These are phyloP conservation scores for Spilarctia lutea DNA, from an alignment of 2,888 invertebrate genomes.

Conservation along the genomic window DNA sequence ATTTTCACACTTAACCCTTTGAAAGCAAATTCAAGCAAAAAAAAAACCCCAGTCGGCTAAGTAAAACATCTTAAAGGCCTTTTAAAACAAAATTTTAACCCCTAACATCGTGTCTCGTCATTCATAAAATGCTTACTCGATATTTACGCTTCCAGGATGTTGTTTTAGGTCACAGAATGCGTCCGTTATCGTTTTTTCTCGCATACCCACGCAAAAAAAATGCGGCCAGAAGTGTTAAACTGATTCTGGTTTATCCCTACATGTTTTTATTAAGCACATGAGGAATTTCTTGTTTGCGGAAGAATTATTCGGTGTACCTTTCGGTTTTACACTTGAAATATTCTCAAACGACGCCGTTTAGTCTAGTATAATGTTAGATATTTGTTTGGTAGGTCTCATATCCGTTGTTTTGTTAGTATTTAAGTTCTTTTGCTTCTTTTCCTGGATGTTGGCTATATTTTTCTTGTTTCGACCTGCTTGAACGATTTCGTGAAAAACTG, in stretches of 20 bases:
- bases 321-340: background rate
- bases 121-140: constrained; percentile 33
- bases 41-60: background rate
- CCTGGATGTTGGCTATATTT: background rate
- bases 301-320: background rate
- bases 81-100: constrained; percentile 3
- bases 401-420: background rate
- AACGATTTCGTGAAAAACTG: too few relatives aligned
- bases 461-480: background rate
- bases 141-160: constrained; percentile 45
- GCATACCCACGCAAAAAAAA: constrained; percentile 20
- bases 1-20: background rate
- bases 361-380: background rate
- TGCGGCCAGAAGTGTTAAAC: constrained; percentile 24
- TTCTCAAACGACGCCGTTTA: background rate
- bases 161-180: constrained; percentile 47
- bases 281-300: background rate
- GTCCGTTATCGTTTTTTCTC: constrained; percentile 16
- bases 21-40: background rate
- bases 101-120: constrained; percentile 9
- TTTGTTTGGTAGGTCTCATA: background rate
- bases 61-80: background rate
- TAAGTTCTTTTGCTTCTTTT: background rate
- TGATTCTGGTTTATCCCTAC: constrained; percentile 15
- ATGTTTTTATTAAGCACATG: constrained; percentile 25